Evolutionary conservation across 2,797 vertebrate genomes (phyloP).

Genomic region (Limnodromus scolopaceus): DNA sequence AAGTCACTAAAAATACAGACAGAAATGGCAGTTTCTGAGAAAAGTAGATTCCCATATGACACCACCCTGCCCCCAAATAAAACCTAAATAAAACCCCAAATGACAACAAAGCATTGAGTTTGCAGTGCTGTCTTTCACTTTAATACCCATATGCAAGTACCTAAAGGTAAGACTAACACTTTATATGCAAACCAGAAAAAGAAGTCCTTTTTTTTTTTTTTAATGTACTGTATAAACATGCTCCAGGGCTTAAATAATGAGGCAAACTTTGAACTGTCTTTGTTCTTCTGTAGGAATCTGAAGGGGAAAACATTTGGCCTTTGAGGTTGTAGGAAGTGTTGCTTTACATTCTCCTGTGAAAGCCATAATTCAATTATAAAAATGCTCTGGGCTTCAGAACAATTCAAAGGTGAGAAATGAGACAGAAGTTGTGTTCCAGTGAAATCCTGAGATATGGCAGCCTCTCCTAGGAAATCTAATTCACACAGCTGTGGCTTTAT

Average conservation of each 20-base stretch:
- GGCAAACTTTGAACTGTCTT: constrained; percentile 27
- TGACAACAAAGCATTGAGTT: neutral
- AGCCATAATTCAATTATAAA: constrained; percentile 30
- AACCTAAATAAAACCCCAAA: neutral
- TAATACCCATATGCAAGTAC: neutral
- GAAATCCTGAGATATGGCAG: neutral
- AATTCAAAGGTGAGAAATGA: constrained; percentile 67
- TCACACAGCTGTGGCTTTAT: constrained; percentile 62
- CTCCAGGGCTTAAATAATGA: constrained; percentile 19
- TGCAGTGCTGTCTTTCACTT: neutral
- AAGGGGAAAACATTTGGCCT: neutral
- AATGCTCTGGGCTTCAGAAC: constrained; percentile 36
- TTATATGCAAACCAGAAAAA: constrained; percentile 6
- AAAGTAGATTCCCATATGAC: neutral
- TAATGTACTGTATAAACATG: neutral
- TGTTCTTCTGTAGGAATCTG: constrained; percentile 26
- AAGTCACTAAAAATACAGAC: neutral
- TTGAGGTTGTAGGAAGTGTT: constrained; percentile 14
- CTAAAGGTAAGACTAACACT: neutral
- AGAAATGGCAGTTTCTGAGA: neutral
- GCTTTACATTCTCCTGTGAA: constrained; percentile 9
- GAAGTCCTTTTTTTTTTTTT: neutral
- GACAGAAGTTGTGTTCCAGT: constrained; percentile 12
- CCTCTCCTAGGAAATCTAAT: constrained; percentile 47
- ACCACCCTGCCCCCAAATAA: neutral